These are phyloP conservation scores for Paratilapia polleni DNA, from an alignment of 2,113 vertebrate species.

Conservation along the genomic window DNA sequence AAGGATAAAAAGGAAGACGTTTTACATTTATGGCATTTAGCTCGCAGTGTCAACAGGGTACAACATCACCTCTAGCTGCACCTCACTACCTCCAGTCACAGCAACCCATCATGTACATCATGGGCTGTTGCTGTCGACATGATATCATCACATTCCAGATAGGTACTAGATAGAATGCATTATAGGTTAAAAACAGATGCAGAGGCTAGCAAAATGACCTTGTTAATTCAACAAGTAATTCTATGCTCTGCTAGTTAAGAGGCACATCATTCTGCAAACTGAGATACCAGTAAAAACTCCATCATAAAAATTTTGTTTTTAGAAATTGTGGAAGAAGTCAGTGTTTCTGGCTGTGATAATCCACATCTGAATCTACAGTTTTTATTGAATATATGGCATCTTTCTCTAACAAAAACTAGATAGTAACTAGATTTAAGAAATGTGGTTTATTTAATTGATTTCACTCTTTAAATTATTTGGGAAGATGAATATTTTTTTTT, in stretches of 20 bases:
- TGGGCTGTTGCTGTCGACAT: too few relatives aligned
- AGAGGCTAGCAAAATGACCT: background rate
- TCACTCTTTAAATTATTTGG: background rate
- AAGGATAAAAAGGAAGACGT: background rate
- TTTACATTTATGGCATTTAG: conserved; percentile 3
- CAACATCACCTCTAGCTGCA: background rate
- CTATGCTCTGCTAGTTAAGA: too few relatives aligned
- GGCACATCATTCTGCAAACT: too few relatives aligned
- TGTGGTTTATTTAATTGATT: background rate
- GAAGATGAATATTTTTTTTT: too few relatives aligned
- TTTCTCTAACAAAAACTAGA: background rate
- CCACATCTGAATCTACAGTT: background rate
- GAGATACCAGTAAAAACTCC: too few relatives aligned
- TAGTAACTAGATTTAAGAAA: background rate
- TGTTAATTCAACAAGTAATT: background rate
- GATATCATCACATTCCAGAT: too few relatives aligned
- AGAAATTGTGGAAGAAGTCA: too few relatives aligned
- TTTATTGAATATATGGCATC: background rate
- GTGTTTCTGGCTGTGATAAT: too few relatives aligned
- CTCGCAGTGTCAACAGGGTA: background rate
- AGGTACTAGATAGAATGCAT: background rate
- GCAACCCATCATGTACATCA: too few relatives aligned
- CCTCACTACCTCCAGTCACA: background rate
- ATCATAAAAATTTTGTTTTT: too few relatives aligned
- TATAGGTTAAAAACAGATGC: background rate